Base-by-base conservation (phyloP, 1,140 invertebrate genomes). In the Drosophila neocordata region DNA sequence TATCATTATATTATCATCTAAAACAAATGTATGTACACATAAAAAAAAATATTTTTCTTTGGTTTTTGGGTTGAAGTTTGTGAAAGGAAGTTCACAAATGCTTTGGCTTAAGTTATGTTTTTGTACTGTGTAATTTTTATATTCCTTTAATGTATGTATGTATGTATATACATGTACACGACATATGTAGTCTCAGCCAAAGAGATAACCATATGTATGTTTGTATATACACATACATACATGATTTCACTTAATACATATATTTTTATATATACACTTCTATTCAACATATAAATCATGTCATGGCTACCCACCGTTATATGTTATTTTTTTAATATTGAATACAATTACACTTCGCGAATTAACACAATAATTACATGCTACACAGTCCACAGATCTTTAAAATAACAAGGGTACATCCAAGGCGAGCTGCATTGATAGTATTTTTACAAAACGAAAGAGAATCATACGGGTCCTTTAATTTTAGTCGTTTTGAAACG, bases 281-380 rank as follows among this genome's bases (percentile, higher is more conserved):
- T 34, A 34, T 34, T 56, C 24, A 34, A 56, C 27, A 13, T 56
- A 56, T 34, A 15, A 34, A 31, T 34, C 24, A 15, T 24, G 22
- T 31, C 13, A 55, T 31, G 24, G 31, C 15, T 56, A 56, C 53
- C 53, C 53, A 56, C 53, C 53, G 53, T 56, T 15, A 15, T 18
- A 56, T 56, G 20, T 13, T 20, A 20, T 20, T 20, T 48, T 20
- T 48, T 48, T 18, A 48, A 48, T 56, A 56, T 13, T 56, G 27
- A 56, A 56, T 56, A 34, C 53, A 56, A 56, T 56, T 56, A 34
- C 13, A 56, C 13, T n/a, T 27, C 24, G 53, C 31, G 27, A 56
- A 18, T 56, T 34, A 5, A 56, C 24, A 56, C 53, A 56, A 56
- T 56, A 35, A 34, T 56, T 56, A 18, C 53, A 56, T 56, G 24